These are phyloP conservation scores for Eunapius fragilis DNA, from an alignment of 37 sponge, comb jelly and placozoan species.

Conservation along the genomic window DNA sequence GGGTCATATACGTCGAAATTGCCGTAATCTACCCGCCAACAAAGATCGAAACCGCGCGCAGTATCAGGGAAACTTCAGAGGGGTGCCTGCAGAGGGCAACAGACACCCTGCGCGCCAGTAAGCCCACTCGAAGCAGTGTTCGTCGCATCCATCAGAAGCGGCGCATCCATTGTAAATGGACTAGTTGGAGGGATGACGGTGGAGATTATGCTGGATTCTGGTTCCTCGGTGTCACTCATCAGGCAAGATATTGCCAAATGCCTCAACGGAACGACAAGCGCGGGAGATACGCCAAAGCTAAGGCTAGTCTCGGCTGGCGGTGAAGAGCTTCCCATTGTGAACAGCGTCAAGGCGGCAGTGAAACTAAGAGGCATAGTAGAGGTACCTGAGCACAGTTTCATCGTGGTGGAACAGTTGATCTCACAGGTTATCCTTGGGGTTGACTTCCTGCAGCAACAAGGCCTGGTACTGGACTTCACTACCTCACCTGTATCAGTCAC, in stretches of 20 bases:
- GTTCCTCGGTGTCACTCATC: slow-evolving; percentile 45
- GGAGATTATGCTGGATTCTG: slow-evolving; percentile 50
- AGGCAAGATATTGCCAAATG: not conserved
- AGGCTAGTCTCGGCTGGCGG: not conserved
- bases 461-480: slow-evolving; percentile 3
- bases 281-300: no score
- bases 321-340: not conserved
- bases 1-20: no score
- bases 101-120: slow-evolving; percentile 11
- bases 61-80: no score
- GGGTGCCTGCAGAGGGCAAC: slow-evolving; percentile 30
- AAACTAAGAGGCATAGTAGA: slow-evolving; percentile 13
- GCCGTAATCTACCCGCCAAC: no score
- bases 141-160: slow-evolving; percentile 9
- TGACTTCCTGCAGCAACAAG: slow-evolving; percentile 36
- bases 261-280: not conserved
- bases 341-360: not conserved
- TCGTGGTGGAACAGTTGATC: slow-evolving; percentile 53
- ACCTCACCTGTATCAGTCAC: no score
- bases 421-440: slow-evolving; percentile 56
- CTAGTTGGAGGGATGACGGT: slow-evolving; percentile 8
- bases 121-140: slow-evolving; percentile 10
- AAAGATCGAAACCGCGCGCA: no score
- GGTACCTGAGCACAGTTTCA: slow-evolving; percentile 47
- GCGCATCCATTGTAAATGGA: not conserved